These are phyloP conservation scores for Conus canariensis DNA, from an alignment of 2,888 invertebrate genomes.

Conservation along the genomic window DNA sequence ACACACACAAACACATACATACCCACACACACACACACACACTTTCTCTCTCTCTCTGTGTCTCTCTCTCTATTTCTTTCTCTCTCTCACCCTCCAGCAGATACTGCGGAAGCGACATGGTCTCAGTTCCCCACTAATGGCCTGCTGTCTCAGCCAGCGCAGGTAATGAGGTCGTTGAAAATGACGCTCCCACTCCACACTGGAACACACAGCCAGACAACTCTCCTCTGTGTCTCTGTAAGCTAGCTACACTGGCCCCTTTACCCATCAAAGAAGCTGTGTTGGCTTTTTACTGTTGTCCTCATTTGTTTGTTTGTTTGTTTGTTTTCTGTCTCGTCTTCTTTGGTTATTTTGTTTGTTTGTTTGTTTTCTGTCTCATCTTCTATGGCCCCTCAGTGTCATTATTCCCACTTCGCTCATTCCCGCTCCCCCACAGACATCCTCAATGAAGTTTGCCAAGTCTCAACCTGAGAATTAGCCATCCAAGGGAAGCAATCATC, in stretches of 20 bases:
- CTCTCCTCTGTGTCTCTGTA: neutral
- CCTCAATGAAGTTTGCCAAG: no score
- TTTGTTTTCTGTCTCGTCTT: no score
- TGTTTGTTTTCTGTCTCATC: no score
- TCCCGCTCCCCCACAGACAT: no score
- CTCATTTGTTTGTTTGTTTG: no score
- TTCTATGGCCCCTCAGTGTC: no score
- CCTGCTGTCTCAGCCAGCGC: constrained; percentile 64
- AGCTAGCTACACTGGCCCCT: neutral
- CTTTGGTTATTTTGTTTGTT: no score
- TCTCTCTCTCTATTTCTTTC: neutral
- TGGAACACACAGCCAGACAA: constrained; percentile 53
- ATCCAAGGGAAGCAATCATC: no score
- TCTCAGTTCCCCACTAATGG: constrained; percentile 73
- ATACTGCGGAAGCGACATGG: constrained; percentile 77
- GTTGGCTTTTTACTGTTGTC: no score
- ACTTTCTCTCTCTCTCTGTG: neutral
- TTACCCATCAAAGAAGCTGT: no score
- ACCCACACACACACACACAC: constrained; percentile 10
- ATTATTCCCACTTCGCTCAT: no score
- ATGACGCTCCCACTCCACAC: constrained; percentile 77
- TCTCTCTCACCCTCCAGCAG: constrained; percentile 75
- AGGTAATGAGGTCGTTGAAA: constrained; percentile 71
- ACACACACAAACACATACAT: neutral
- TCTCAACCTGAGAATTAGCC: no score